phyloP scores from a whole-genome alignment of 2,113 vertebrate genomes.

The Channa maculata region DNA sequence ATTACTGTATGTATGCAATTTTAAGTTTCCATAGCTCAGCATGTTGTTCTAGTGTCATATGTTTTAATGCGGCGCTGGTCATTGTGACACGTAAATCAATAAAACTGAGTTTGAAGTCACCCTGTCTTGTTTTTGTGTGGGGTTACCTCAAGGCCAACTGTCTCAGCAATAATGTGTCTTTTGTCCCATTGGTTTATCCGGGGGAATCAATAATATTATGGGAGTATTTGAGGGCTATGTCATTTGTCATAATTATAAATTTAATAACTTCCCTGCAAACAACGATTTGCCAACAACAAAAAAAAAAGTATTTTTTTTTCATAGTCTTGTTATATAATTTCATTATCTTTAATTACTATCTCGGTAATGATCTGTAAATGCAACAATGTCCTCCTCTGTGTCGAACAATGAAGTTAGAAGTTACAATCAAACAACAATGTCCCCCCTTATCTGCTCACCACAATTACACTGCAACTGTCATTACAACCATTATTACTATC shows the following conservation, averaged over 20 bases:
- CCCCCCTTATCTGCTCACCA: neutral
- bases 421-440: neutral
- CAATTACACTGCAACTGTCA: neutral
- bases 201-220: neutral
- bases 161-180: neutral
- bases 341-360: slow-evolving; percentile 4
- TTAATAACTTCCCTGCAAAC: neutral
- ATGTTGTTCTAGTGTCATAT: too few species aligned
- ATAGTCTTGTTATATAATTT: neutral
- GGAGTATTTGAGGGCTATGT: too few species aligned
- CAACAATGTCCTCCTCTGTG: neutral
- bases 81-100: neutral
- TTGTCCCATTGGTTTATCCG: neutral
- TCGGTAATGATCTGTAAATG: neutral
- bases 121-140: neutral
- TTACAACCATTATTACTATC: neutral
- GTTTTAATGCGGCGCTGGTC: neutral
- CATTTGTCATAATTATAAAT: neutral
- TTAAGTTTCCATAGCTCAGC: too few species aligned
- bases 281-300: neutral
- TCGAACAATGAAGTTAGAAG: neutral
- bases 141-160: neutral
- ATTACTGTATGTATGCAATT: too few species aligned
- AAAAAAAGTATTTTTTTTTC: neutral
- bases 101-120: neutral